Base-by-base conservation (phyloP, 2,113 vertebrate genomes). In the Rhynchomys soricoides region DNA sequence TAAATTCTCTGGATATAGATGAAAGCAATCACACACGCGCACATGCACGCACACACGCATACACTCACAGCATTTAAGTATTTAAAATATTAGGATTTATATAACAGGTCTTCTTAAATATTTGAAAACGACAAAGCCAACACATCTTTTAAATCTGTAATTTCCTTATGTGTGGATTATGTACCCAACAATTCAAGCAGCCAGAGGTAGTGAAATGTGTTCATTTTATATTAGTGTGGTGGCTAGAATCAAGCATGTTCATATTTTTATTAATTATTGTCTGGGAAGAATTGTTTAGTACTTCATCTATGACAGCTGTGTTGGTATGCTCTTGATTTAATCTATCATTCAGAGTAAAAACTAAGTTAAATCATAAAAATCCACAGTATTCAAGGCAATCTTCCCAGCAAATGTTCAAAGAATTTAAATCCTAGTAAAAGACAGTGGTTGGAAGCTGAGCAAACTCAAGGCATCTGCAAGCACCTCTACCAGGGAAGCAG, bases 281-380 rank as follows among this genome's bases (percentile, higher is more conserved):
- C 93, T 95, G 37, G 45, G 96, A 97, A 75, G 68, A 96, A 96
- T 50, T 93, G 87, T 9, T 93, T 34, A 92, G 24, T 64, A 55
- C 55, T 96, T 89, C 93, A 68, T 78, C 21, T 22, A 82, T 62
- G 21, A 29, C 89, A 89, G 81, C n/a, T 88, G 74, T 83, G 96
- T 95, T 93, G 71, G 57, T 90, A 73, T 89, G 87, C 40, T 78
- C 7, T 52, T 89, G 52, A 94, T 62, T 86, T 95, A 92, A 85
- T 71, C 50, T 19, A 95, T 62, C 95, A 82, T 73, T 96, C 62
- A 91, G 0, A 21, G 37, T 66, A 93, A 96, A 48, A 96, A 68
- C 81, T 88, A 26, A 43, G 91, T 24, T 71, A 73, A 68, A 57
- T 73, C 86, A 88, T 81, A 94, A 93, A 85, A 97, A 93, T 82